phyloP scores from a whole-genome alignment of 2,888 invertebrate species.

The Drosophila glabriapex region DNA sequence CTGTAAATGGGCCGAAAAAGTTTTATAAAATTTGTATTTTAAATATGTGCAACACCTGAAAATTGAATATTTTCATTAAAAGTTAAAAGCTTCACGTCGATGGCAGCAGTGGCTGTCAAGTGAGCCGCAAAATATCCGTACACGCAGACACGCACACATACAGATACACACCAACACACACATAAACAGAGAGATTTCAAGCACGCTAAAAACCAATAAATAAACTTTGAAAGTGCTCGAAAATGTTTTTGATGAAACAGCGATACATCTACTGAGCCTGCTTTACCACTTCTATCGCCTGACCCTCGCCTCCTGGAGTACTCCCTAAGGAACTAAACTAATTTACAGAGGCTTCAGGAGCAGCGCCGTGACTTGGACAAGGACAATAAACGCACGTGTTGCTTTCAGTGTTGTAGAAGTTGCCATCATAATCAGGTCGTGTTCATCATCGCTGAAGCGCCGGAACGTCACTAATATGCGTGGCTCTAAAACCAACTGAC shows the following conservation, averaged over 20 bases:
- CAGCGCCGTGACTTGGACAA: slow-evolving; percentile 39
- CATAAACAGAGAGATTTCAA: slow-evolving; percentile 1
- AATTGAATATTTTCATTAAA: slow-evolving; percentile 81
- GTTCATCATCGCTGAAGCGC: slow-evolving; percentile 52
- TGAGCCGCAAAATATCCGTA: slow-evolving; percentile 41
- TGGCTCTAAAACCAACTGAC: slow-evolving; percentile 24
- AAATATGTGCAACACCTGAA: slow-evolving; percentile 76
- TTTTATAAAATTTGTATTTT: slow-evolving; percentile 51
- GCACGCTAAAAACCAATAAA: slow-evolving; percentile 65
- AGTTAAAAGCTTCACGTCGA: slow-evolving; percentile 70
- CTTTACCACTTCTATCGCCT: background rate
- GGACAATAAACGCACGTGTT: slow-evolving; percentile 59
- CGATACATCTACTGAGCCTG: slow-evolving; percentile 12
- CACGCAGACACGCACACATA: slow-evolving; percentile 6
- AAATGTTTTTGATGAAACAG: slow-evolving; percentile 43
- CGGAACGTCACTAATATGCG: slow-evolving; percentile 59
- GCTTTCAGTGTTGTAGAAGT: slow-evolving; percentile 28
- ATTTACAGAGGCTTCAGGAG: slow-evolving; percentile 54
- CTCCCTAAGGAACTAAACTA: slow-evolving; percentile 49
- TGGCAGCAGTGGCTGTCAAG: slow-evolving; percentile 42
- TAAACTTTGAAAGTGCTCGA: slow-evolving; percentile 71
- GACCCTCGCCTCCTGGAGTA: background rate
- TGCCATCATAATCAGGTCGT: slow-evolving; percentile 52
- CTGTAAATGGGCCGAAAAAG: slow-evolving; percentile 22
- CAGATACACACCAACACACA: background rate